Evolutionary conservation across 2,797 vertebrate species (phyloP), one percentile per base, ranked within the genome.

Genomic region (Danionella dracula): DNA sequence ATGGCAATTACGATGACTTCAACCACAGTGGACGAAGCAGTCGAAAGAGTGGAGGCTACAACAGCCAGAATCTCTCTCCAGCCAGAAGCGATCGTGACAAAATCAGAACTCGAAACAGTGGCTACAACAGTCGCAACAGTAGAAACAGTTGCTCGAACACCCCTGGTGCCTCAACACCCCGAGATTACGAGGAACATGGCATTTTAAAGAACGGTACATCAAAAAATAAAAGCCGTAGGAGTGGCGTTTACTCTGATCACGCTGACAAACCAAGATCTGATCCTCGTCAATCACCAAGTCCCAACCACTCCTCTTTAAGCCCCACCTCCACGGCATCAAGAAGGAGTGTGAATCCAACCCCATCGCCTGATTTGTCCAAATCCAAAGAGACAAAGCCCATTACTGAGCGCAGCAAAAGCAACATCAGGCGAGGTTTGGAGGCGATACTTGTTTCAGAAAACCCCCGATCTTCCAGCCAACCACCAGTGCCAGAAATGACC

Each of bases 401-500:
- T 1, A 7, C 58, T 7, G 85, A 84, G 15, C 80, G 87, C 76
- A 89, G 86, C 76, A 79, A 70, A 27, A 91, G 89, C 66, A 83
- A 37, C 19, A 29, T 81, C 1, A 84, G 85, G 65, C 70, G 86
- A 41, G 89, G 87, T 31, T 79, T 89, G 79, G 84, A 79, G 15
- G 88, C 70, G 57, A 65, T 76, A 31, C 75, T 88, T 66, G 79
- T 83, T 66, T 83, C 84, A 1, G 84, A 86, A 69, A 84, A 77
- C 65, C 61, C 74, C 7, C 49, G 70, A 40, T 82, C 57, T n/a
- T 79, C 83, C 23, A 68, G 44, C 57, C 71, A 1, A 34, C 78
- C 0, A 70, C 88, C 88, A 13, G 81, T 88, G 66, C 88, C 82
- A 15, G 88, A 77, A 68, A 88, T 90, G 88, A 89, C 86, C 29